Conservation (phyloP, 2,797 vertebrate species). For the Melanotaenia maccullochi region DNA sequence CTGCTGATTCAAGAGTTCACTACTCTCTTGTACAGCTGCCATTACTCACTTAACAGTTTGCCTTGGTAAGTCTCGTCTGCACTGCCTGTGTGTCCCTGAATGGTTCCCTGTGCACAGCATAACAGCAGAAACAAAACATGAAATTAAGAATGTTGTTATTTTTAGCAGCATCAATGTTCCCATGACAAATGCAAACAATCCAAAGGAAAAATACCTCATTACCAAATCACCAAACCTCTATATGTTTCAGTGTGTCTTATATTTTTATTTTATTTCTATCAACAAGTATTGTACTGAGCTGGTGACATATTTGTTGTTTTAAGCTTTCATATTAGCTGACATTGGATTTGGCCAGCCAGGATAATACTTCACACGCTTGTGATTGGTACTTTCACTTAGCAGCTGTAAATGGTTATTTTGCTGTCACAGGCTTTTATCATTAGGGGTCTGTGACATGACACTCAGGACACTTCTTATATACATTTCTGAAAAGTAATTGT, state of each 20-base stretch:
- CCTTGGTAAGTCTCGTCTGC: conserved; percentile 4
- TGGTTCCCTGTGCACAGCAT: conserved; percentile 8
- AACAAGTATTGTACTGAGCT: background rate
- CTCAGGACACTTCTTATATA: background rate
- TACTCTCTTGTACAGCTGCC: conserved; percentile 32
- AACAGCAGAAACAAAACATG: conserved; percentile 2
- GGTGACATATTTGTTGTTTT: background rate
- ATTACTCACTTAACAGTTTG: conserved; percentile 43
- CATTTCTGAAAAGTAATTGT: background rate
- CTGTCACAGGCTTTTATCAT: background rate
- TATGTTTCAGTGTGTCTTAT: background rate
- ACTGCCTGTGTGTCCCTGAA: conserved; percentile 17
- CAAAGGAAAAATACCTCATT: background rate
- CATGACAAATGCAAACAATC: background rate
- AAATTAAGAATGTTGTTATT: background rate
- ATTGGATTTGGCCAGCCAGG: background rate
- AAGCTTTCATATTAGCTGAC: background rate
- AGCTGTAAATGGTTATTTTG: background rate
- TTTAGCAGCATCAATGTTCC: background rate
- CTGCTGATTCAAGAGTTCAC: conserved; percentile 39
- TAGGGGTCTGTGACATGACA: background rate
- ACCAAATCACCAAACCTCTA: background rate
- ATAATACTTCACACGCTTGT: background rate
- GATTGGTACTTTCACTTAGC: background rate
- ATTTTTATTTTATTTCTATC: background rate